A percentile compares a stretch with the other conserved stretches of the same genome.
phyloP scores from a whole-genome alignment of 2,113 vertebrate species.

The Aphyosemion australe region DNA sequence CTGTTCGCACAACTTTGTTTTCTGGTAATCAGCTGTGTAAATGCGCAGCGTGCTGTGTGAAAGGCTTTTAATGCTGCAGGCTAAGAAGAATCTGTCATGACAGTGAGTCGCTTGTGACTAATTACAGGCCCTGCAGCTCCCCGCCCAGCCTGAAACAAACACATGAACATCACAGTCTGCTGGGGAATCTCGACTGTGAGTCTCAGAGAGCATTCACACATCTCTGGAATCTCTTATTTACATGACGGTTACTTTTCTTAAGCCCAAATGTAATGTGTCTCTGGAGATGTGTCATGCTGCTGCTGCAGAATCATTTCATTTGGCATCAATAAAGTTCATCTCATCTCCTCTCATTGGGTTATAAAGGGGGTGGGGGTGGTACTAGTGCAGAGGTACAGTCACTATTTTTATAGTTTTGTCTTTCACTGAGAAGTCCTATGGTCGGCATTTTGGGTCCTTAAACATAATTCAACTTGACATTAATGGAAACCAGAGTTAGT shows the following conservation, averaged over 20 bases:
- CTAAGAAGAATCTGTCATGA: slow-evolving; percentile 53
- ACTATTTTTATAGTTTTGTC: too few species aligned
- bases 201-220: background rate
- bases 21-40: slow-evolving; percentile 58
- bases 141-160: slow-evolving; percentile 42
- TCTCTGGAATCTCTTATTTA: slow-evolving; percentile 11
- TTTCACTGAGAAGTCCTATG: too few species aligned
- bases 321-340: too few species aligned
- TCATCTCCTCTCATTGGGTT: too few species aligned
- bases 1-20: slow-evolving; percentile 52
- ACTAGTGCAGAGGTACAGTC: too few species aligned
- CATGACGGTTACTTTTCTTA: background rate
- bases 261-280: background rate
- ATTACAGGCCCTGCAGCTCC: slow-evolving; percentile 65
- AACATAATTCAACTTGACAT: too few species aligned
- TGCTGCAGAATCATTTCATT: too few species aligned
- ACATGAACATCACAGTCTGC: slow-evolving; percentile 24
- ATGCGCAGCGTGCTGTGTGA: slow-evolving; percentile 54
- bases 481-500: too few species aligned
- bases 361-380: too few species aligned
- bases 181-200: slow-evolving; percentile 13
- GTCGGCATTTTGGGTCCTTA: too few species aligned
- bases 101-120: slow-evolving; percentile 63
- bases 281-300: too few species aligned
- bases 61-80: slow-evolving; percentile 51